Evolutionary conservation across 2,797 vertebrate genomes (phyloP).

Genomic region (Xenops minutus): DNA sequence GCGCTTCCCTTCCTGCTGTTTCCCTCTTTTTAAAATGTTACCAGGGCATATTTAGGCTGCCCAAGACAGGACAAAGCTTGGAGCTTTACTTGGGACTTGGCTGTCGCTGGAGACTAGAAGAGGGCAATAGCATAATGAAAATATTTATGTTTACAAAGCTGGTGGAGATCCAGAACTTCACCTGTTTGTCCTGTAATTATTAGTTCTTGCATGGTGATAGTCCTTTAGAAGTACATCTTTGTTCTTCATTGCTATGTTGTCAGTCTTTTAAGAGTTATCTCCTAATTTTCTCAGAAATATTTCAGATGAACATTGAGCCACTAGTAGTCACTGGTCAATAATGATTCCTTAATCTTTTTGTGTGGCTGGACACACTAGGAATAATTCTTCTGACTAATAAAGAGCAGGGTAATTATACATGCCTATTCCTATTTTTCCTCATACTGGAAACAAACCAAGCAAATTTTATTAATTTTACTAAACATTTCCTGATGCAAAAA

Average conservation of each 20-base stretch:
- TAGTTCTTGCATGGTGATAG: background rate
- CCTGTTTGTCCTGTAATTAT: background rate
- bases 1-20: background rate
- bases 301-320: background rate
- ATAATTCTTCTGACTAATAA: background rate
- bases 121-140: background rate
- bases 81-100: background rate
- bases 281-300: background rate
- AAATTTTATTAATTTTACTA: background rate
- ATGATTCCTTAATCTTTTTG: background rate
- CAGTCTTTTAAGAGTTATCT: background rate
- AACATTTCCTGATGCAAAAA: background rate
- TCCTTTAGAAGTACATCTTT: background rate
- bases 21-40: background rate
- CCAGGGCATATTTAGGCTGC: background rate
- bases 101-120: background rate
- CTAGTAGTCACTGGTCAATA: background rate
- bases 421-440: background rate
- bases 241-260: background rate
- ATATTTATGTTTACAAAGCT: background rate
- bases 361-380: background rate
- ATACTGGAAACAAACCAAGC: background rate
- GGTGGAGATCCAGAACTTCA: background rate
- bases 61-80: background rate
- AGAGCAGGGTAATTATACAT: background rate